Percentiles rank a stretch among this genome's conserved stretches.
Evolutionary conservation across 2,113 vertebrate genomes (phyloP).

Genomic region (Channa maculata): DNA sequence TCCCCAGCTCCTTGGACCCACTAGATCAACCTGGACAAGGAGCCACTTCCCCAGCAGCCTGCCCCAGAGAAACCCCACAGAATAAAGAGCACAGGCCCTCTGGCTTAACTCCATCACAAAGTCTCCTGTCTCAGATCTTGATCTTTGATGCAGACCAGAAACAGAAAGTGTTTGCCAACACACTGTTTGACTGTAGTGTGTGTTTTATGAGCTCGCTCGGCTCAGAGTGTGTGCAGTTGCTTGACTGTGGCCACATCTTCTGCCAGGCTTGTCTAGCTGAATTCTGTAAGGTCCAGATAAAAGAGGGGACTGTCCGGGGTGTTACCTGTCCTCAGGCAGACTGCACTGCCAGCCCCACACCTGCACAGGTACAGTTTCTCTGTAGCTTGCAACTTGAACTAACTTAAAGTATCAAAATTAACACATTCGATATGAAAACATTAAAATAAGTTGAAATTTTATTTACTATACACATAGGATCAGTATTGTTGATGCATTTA

Average conservation of each 20-base stretch:
- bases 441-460: too few relatives aligned
- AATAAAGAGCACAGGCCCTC: background rate
- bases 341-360: constrained; percentile 87
- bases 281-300: constrained; percentile 90
- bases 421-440: too few relatives aligned
- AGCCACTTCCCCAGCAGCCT: constrained; percentile 14
- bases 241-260: constrained; percentile 88
- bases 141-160: constrained; percentile 87
- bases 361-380: constrained; percentile 85
- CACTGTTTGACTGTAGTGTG: constrained; percentile 87
- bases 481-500: too few relatives aligned
- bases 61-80: background rate
- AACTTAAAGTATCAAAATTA: too few relatives aligned
- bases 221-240: constrained; percentile 85
- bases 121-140: constrained; percentile 86
- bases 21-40: constrained; percentile 4
- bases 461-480: too few relatives aligned
- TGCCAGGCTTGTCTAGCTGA: constrained; percentile 87
- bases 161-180: constrained; percentile 86
- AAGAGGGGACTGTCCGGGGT: constrained; percentile 86
- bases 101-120: constrained; percentile 77
- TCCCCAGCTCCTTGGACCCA: background rate
- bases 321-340: constrained; percentile 89
- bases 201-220: constrained; percentile 88
- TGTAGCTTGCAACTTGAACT: too few relatives aligned